Base-by-base conservation (phyloP, 2,888 invertebrate species). In the Catocala nupta region DNA sequence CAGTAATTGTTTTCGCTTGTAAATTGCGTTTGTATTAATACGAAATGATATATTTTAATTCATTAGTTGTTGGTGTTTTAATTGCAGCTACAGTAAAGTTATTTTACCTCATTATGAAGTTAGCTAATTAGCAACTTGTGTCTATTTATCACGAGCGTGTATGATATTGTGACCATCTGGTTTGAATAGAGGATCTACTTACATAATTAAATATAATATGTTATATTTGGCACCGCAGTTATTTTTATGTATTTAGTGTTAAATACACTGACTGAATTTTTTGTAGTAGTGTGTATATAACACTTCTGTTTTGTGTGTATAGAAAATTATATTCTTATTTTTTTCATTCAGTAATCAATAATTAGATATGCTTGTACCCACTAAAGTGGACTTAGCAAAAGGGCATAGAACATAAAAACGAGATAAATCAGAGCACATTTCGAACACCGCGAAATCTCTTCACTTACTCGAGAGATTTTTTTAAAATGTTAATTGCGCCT, bases 1-100 rank as follows among this genome's bases (percentile, higher is more conserved):
- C 71, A 50, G 76, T 87, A 88, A 89, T 88, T 89, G 87, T 90
- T 90, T 86, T 86, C 77, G 81, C 73, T 75, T 65, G 71, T 76
- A 80, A 82, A 80, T 77, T 77, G 66, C 67, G 65, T 73, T 72
- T 66, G 67, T 80, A 75, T 71, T 77, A 75, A 74, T 79, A 78
- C 60, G 69, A 63, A 75, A 76, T 70, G 63, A 66, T 78, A 69
- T 65, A 71, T 70, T 71, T 61, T 60, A 81, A 76, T 72, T 73
- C 59, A 63, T 71, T 73, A 65, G 74, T 67, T 70, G 74, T 73
- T 77, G 60, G 59, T 72, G 71, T 70, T 77, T 73, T 72, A 75
- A 72, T 68, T 70, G 66, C 69, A 71, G 60, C 56, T 54, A 54
- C 61, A 70, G 59, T 71, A 54, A 71, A 71, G 68, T 73, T 73